Evolutionary conservation across 1,140 invertebrate species (phyloP), one percentile per base, ranked within the genome.

Genomic region (Tribolium madens): DNA sequence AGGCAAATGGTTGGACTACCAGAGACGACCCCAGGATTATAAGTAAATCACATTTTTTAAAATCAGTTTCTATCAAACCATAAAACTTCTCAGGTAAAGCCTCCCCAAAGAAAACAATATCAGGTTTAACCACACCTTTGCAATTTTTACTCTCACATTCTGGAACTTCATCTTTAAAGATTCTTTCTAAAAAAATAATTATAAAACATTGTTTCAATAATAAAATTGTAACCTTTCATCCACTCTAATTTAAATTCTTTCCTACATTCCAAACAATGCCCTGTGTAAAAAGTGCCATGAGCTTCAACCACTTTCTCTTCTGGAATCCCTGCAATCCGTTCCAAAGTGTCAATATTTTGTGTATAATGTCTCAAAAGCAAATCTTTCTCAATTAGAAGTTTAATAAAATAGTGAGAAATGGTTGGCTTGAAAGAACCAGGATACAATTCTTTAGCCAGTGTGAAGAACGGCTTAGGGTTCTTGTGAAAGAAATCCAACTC

Each of bases 11-110:
- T 77, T 98, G 95, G 0, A 99, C 97, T 79, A 93, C 92, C 57
- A 99, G 88, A 13, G 96, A 98, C 1, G 97, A 98, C 5, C 97
- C 97, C 91, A 99, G 94, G 3, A 99, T 94, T 72, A 99, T 96
- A 3, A 99, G 88, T 73, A 98, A 87, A 87, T 99, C 97, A 86
- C 96, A 98, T 73, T 93, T 87, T 36, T 88, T 85, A 84, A 98
- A 96, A 87, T 99, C 97, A 77, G 90, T 84, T 13, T 88, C 86
- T 1, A 91, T 86, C 57, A 89, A 88, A 10, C 84, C 81, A 80
- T 93, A 91, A 86, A 97, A 98, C 71, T 91, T 89, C 0, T 89
- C 84, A 0, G 97, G 96, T 33, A 98, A 87, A 84, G 89, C 90
- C 89, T 98, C 97, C 14, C 96, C 96, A 87, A 98, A 98, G 86